Base-by-base conservation (phyloP, 2,113 vertebrate genomes). In the Ammodytes dubius region DNA sequence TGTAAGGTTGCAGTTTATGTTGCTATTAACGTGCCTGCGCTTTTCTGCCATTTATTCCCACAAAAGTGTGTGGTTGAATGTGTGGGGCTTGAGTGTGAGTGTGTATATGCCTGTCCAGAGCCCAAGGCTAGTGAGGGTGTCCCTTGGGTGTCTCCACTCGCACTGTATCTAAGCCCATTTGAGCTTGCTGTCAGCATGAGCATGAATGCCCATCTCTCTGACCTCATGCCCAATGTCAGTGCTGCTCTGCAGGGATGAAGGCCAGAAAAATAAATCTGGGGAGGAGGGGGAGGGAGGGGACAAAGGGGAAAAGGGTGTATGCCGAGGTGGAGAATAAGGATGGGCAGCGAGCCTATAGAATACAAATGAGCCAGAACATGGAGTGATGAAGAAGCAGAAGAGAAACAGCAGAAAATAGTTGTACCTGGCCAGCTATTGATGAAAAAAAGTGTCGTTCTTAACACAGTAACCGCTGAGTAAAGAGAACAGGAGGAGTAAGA, bases 161-260 rank as follows among this genome's bases (percentile, higher is more conserved):
- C 68, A 70, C 87, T 91, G 81, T 89, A 82, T 89, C 87, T 93
- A 93, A 94, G 85, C 91, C 88, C 82, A 88, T 94, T 91, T 87
- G 88, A 93, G 89, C 70, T 63, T 35, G 78, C 85, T 88, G 93
- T 89, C 91, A 93, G 91, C 78, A 79, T 69, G 85, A 88, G 82
- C 91, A 89, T 88, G 89, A 79, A 91, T 92, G 92, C 90, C 93
- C 93, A 92, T 87, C 91, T 91, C 89, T 88, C 88, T 93, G 92
- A 94, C 92, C 93, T 93, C 92, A 75, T 87, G 91, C 87, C 90
- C 93, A 94, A 94, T 93, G 93, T 93, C 92, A 93, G 87, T 84
- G 73, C 72, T 58, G 74, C 87, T 94, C 92, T 89, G 71, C 60
- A 58, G 90, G 91, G 91, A 93, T 64, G 80, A 65, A 76, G 89